phyloP scores from a whole-genome alignment of 2,888 invertebrate genomes.

The Drosophila subquinaria region DNA sequence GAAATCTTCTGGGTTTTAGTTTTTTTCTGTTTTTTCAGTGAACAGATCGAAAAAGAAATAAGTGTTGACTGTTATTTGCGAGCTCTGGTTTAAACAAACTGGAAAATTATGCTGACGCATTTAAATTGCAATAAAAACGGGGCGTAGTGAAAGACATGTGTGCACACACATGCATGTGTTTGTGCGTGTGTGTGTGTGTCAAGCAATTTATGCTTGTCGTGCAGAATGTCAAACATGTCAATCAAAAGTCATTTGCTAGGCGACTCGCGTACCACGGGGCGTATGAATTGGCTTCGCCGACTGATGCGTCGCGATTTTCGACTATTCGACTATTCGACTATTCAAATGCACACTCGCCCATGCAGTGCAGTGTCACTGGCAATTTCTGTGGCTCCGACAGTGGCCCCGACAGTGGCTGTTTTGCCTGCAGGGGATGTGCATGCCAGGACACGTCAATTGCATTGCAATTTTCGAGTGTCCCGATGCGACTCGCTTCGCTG shows the following conservation, averaged over 20 bases:
- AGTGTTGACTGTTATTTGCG: no score
- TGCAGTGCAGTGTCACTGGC: constrained; percentile 8
- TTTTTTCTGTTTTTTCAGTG: no score
- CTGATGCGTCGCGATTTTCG: constrained; percentile 13
- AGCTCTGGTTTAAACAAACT: constrained; percentile 59
- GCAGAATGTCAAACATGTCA: constrained; percentile 80
- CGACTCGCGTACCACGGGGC: constrained; percentile 52
- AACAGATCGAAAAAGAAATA: no score
- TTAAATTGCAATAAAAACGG: constrained; percentile 69
- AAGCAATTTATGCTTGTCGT: constrained; percentile 75
- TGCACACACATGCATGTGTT: not conserved
- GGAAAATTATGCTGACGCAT: constrained; percentile 74
- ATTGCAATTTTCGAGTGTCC: constrained; percentile 52
- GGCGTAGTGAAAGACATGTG: constrained; percentile 10
- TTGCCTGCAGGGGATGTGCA: constrained; percentile 27
- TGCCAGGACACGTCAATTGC: constrained; percentile 65
- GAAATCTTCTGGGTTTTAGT: no score
- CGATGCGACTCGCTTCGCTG: constrained; percentile 32
- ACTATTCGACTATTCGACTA: constrained; percentile 9
- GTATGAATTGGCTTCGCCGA: constrained; percentile 52
- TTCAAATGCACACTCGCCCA: constrained; percentile 17
- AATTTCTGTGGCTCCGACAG: constrained; percentile 15
- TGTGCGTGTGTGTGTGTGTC: not conserved
- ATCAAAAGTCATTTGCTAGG: constrained; percentile 76
- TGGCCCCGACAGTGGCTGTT: constrained; percentile 20